These are phyloP conservation scores for Paramacrobiotus metropolitanus DNA, from an alignment of 1,140 invertebrate genomes.

Conservation along the genomic window DNA sequence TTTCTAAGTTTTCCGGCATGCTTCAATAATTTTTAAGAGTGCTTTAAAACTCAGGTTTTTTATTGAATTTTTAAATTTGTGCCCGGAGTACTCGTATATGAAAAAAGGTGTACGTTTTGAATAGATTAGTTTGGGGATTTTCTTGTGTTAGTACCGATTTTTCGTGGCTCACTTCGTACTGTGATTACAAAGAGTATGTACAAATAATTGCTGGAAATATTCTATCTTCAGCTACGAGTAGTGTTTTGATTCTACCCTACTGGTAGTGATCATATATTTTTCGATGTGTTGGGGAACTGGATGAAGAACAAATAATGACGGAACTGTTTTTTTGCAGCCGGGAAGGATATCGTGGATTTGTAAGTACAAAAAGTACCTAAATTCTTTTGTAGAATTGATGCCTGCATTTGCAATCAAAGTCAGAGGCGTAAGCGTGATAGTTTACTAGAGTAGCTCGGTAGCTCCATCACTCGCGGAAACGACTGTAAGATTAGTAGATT, in stretches of 20 bases:
- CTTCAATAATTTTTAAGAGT: no score
- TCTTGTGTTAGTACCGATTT: background rate
- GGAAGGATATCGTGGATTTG: slow-evolving; percentile 51
- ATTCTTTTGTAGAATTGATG: no score
- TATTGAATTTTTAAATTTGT: background rate
- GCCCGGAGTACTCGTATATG: no score
- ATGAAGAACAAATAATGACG: slow-evolving; percentile 1
- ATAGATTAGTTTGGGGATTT: no score
- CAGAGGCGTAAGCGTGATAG: no score
- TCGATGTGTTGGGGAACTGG: background rate
- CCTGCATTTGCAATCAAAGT: no score
- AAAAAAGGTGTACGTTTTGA: no score
- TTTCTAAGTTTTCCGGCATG: background rate
- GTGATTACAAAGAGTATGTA: background rate
- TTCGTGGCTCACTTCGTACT: background rate
- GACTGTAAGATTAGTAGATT: background rate
- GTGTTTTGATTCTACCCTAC: no score
- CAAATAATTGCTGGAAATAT: background rate
- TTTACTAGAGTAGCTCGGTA: background rate
- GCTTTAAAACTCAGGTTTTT: no score
- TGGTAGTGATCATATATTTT: slow-evolving; percentile 4
- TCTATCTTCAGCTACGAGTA: no score
- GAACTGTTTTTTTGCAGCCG: slow-evolving; percentile 27
- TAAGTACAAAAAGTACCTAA: background rate
- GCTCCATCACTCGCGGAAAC: background rate